These are phyloP conservation scores for Oreohelix idahoensis DNA, from an alignment of 1,140 invertebrate genomes.

Conservation along the genomic window DNA sequence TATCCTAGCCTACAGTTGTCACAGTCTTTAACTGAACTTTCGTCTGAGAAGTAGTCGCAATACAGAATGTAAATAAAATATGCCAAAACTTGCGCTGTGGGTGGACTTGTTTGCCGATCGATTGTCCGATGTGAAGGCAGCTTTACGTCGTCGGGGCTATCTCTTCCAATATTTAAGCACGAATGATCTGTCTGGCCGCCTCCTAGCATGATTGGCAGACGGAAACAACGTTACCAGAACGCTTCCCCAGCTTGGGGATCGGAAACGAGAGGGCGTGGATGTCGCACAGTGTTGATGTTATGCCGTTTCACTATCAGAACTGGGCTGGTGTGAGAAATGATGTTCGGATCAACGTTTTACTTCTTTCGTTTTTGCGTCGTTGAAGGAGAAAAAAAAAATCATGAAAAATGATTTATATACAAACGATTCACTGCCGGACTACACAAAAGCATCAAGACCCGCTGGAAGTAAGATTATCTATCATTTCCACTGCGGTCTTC, in stretches of 20 bases:
- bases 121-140: background rate
- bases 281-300: background rate
- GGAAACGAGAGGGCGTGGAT: conserved; percentile 14
- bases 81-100: background rate
- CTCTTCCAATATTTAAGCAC: conserved; percentile 35
- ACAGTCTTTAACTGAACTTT: background rate
- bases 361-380: background rate
- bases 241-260: background rate
- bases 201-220: conserved; percentile 1
- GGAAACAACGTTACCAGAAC: background rate
- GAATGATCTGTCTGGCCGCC: conserved; percentile 15
- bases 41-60: background rate
- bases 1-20: background rate
- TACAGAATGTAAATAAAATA: background rate
- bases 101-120: conserved; percentile 20
- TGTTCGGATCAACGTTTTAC: background rate
- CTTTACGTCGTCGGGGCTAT: background rate
- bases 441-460: no score
- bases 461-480: no score
- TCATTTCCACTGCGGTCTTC: no score
- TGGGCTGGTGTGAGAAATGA: background rate
- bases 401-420: no score
- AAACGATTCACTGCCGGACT: no score
- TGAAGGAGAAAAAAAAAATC: no score
- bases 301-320: background rate